A percentile compares a stretch with the other conserved stretches of the same genome.
Evolutionary conservation across 2,888 invertebrate species (phyloP).

Genomic region (Ormyrus pomaceus): DNA sequence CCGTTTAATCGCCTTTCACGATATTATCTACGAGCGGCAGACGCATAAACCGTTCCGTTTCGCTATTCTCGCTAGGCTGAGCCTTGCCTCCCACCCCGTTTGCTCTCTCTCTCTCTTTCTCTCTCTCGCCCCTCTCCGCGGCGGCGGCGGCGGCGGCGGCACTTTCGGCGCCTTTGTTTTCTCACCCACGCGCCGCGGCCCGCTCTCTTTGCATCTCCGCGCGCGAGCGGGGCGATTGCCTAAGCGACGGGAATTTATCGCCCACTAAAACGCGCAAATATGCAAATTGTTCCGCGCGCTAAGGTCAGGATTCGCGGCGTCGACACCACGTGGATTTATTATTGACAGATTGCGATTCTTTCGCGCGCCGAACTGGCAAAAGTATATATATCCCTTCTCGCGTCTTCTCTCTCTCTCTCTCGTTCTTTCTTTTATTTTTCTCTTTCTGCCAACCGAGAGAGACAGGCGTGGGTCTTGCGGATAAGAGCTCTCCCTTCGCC

Average conservation of each 20-base stretch:
- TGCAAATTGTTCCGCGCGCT: slow-evolving; percentile 66
- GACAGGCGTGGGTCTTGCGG: no score
- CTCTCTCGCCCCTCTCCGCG: slow-evolving; percentile 53
- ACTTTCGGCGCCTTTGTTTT: slow-evolving; percentile 57
- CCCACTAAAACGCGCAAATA: slow-evolving; percentile 71
- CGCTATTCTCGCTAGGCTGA: slow-evolving; percentile 61
- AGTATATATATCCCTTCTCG: not conserved
- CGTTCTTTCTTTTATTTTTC: no score
- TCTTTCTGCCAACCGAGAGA: no score
- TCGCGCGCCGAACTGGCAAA: not conserved
- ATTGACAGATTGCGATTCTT: slow-evolving; percentile 10
- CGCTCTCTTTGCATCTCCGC: slow-evolving; percentile 61
- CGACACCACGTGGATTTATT: slow-evolving; percentile 28
- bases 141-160: not conserved
- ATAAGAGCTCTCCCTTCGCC: no score
- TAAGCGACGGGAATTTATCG: slow-evolving; percentile 72
- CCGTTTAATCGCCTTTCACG: slow-evolving; percentile 62
- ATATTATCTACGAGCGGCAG: slow-evolving; percentile 64
- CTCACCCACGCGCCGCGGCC: slow-evolving; percentile 54
- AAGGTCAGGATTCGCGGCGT: slow-evolving; percentile 50
- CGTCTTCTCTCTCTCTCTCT: not conserved
- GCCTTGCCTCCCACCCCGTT: slow-evolving; percentile 48
- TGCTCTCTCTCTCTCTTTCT: slow-evolving; percentile 57
- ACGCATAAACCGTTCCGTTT: slow-evolving; percentile 67
- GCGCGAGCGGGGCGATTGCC: slow-evolving; percentile 66